These are phyloP conservation scores for Nephotettix cincticeps DNA, from an alignment of 1,140 invertebrate genomes.

Conservation along the genomic window DNA sequence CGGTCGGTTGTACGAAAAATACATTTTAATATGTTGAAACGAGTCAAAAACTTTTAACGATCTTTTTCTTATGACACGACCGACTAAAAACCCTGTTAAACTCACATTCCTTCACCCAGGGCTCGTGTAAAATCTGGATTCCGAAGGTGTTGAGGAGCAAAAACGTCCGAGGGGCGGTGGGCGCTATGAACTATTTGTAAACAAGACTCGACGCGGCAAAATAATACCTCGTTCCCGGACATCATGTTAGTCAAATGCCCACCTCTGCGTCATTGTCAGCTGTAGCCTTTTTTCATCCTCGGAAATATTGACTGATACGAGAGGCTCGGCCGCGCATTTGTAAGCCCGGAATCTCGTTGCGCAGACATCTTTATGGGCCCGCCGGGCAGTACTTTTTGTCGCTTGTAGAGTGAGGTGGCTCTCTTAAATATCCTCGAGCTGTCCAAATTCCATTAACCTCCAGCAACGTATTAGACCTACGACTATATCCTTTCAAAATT, in stretches of 20 bases:
- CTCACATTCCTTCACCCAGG: too few relatives aligned
- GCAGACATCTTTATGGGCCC: background rate
- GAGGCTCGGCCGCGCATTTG: background rate
- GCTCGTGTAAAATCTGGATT: too few relatives aligned
- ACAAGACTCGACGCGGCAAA: background rate
- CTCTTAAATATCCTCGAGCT: background rate
- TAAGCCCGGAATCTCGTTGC: background rate
- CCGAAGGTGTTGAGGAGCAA: too few relatives aligned
- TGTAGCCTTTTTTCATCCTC: background rate
- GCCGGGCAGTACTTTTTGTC: background rate
- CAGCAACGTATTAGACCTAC: background rate
- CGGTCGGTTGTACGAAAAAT: too few relatives aligned
- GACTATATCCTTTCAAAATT: slow-evolving; percentile 3
- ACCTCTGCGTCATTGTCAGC: background rate
- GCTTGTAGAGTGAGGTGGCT: background rate
- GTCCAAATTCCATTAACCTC: slow-evolving; percentile 4
- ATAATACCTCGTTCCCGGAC: background rate
- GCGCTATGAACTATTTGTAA: background rate
- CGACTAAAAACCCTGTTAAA: too few relatives aligned
- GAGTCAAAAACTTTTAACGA: too few relatives aligned
- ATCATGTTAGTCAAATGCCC: slow-evolving; percentile 1
- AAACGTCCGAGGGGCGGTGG: background rate
- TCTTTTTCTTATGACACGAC: too few relatives aligned
- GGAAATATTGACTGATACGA: slow-evolving; percentile 1
- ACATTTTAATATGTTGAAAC: too few relatives aligned